Conservation (phyloP, 2,797 vertebrate species). For the Pangasius krempfi region DNA sequence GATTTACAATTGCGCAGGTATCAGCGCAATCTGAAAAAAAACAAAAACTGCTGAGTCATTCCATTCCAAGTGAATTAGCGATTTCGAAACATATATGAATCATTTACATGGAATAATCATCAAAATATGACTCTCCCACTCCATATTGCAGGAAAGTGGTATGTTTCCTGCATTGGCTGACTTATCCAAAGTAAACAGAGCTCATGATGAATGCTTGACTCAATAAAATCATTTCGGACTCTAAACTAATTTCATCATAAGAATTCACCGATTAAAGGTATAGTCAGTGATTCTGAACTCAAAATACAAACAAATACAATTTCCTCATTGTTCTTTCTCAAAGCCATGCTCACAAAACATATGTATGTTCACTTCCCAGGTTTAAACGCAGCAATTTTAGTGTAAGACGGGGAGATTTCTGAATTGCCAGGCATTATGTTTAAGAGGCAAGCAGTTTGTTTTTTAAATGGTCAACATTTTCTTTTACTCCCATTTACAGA, state of each 20-base stretch:
- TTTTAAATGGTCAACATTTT: not conserved
- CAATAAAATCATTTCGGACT: not conserved
- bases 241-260: constrained; percentile 9
- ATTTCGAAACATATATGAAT: constrained; percentile 6
- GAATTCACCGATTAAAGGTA: not conserved
- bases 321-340: not conserved
- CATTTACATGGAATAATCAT: not conserved
- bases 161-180: not conserved
- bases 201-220: not conserved
- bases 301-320: not conserved
- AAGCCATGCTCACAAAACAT: not conserved
- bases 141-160: not conserved
- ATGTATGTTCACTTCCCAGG: no score
- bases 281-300: not conserved
- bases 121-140: not conserved
- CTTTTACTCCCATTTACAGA: not conserved
- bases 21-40: not conserved
- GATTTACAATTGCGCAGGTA: constrained; percentile 2
- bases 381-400: not conserved
- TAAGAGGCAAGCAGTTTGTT: no score
- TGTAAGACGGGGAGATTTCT: not conserved
- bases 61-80: not conserved
- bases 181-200: not conserved
- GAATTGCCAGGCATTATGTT: not conserved
- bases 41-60: constrained; percentile 7